Base-by-base conservation (phyloP, 2,888 invertebrate genomes). In the Chalcosyrphus nemorum region DNA sequence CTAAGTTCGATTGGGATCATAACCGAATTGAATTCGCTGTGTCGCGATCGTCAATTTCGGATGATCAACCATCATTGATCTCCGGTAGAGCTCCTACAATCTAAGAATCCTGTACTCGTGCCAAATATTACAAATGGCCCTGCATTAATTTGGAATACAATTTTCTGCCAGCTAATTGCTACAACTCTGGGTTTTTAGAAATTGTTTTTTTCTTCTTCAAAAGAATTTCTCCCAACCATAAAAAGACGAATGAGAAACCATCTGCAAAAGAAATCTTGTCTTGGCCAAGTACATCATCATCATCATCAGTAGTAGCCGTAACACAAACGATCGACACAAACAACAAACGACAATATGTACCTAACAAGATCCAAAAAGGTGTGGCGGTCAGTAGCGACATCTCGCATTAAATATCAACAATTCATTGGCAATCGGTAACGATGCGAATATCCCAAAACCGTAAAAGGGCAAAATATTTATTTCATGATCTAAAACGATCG, bases 391-490 rank as follows among this genome's bases (percentile, higher is more conserved):
- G 66, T 66, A 54, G 65, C 52, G 70, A 59, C 59, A 76, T 57
- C 77, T 47, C 3, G 4, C 27, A 43, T 41, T 56, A 71, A 77
- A 63, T 21, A 15, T 24, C 65, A 38, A 65, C 41, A 50, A 35
- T 15, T 52, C 38, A 24, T n/a, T 11, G 4, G 57, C 61, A 78
- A 82, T 78, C 68, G 78, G 82, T 78, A 78, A 57, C 61, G 35
- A 77, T 13, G 70, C 57, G 57, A 72, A 68, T 56, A 56, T 68
- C 47, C 47, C 47, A 61, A 77, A 82, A 68, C 61, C 78, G 63
- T 78, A 78, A 81, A 82, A 78, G 78, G 82, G 78, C 68, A 82
- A 82, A 68, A 41, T 78, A 82, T 82, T 82, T 82, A 78, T 82
- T 78, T 63, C 78, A 82, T 59, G 82, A 82, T 77, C 72, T 54